Conservation (phyloP, 2,797 vertebrate genomes). For the Chelon auratus region DNA sequence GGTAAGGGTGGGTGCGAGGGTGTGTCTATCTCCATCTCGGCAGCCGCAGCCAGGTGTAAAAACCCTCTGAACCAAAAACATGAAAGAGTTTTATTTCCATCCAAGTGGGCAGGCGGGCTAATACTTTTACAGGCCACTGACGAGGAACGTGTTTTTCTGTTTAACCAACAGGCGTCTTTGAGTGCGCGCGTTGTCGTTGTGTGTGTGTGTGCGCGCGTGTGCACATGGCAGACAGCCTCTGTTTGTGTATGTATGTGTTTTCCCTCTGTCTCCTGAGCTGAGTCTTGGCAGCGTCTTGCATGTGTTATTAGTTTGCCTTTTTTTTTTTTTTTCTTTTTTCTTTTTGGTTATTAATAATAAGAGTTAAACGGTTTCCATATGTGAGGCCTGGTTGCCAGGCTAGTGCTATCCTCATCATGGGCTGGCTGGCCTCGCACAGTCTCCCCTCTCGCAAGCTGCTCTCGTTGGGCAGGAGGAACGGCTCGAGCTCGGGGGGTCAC, state of each 20-base stretch:
- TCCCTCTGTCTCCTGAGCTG: conserved; percentile 75
- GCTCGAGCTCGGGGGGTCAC: conserved; percentile 65
- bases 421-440: conserved; percentile 43
- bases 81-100: conserved; percentile 77
- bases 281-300: conserved; percentile 79
- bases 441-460: conserved; percentile 51
- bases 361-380: conserved; percentile 87
- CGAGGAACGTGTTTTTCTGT: conserved; percentile 71
- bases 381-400: conserved; percentile 81
- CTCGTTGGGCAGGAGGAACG: conserved; percentile 49
- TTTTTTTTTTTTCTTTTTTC: conserved; percentile 31
- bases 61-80: conserved; percentile 78
- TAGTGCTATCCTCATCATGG: conserved; percentile 76
- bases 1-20: conserved; percentile 67
- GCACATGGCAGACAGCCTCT: conserved; percentile 74
- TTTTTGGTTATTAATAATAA: conserved; percentile 86
- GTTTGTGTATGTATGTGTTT: conserved; percentile 79
- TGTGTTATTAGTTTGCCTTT: conserved; percentile 82
- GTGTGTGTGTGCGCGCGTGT: conserved; percentile 40
- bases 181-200: conserved; percentile 51
- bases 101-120: conserved; percentile 64
- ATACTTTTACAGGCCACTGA: conserved; percentile 74
- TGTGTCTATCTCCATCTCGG: conserved; percentile 66
- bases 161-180: conserved; percentile 73
- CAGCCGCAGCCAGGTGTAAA: conserved; percentile 83